Evolutionary conservation across 2,888 invertebrate genomes (phyloP), one percentile per base, ranked within the genome.

Genomic region (Ichneumoninae sp.): DNA sequence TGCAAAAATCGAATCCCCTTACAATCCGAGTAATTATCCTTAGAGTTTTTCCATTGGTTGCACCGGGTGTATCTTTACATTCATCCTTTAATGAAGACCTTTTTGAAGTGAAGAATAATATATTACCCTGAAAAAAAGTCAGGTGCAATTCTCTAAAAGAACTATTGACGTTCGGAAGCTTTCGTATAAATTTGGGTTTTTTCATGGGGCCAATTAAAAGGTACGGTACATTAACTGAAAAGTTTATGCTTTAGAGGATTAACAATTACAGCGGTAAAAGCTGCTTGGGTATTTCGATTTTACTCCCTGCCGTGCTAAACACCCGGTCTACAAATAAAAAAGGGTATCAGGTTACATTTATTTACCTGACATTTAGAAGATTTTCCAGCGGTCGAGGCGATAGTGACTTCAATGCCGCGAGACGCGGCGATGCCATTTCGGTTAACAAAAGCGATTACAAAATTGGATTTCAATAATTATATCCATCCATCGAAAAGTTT

Each of bases 361-460:
- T 65, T 86, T 88, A 91, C 91, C 87, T 87, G 82, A 86, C 66
- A 79, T 30, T 89, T 19, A 83, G 57, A 65, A 88, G 57, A 87
- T 83, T 85, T 63, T 82, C 85, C 33, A 79, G 81, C 52, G 89
- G 75, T 66, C 85, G 85, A 13, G 91, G 91, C 36, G 91, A 92
- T 79, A 89, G 84, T 79, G 85, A 73, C 54, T 86, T 89, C 47
- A 90, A 52, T 19, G 86, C 83, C 50, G 89, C 54, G 71, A 89
- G 86, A 81, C 90, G 87, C 7, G 90, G 91, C 71, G 91, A 92
- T 60, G 91, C 87, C 91, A 91, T 92, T 86, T 81, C 57, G 13
- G 54, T 40, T 36, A 54, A 36, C 71, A 47, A 69, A 75, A 40
- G n/a, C 7, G 22, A 74, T 47, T 57, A 57, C 68, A 33, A 74